phyloP scores from a whole-genome alignment of 2,797 vertebrate genomes.

The Phoeniculus purpureus region DNA sequence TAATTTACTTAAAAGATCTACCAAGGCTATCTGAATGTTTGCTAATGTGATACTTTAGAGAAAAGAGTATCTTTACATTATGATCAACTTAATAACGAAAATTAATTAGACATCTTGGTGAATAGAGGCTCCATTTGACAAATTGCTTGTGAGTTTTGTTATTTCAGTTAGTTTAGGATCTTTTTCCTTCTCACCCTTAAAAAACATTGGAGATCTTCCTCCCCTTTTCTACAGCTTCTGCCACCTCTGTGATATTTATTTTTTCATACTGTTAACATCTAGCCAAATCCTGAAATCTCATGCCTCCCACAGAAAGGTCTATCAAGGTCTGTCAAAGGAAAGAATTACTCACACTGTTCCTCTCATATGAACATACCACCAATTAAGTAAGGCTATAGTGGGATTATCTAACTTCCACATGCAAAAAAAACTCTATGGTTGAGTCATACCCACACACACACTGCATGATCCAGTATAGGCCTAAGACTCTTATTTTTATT shows the following conservation, averaged over 20 bases:
- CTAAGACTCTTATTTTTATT: background rate
- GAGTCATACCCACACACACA: background rate
- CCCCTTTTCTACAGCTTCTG: background rate
- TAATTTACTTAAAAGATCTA: constrained; percentile 22
- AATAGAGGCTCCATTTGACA: constrained; percentile 25
- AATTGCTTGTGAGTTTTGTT: background rate
- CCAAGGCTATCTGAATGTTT: background rate
- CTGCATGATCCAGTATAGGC: background rate
- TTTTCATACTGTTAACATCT: background rate
- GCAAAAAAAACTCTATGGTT: background rate
- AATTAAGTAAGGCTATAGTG: constrained; percentile 23
- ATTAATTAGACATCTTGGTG: constrained; percentile 34
- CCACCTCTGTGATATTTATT: background rate
- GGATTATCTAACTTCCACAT: background rate
- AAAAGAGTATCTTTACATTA: constrained; percentile 42
- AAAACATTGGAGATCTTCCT: background rate
- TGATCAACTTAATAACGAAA: constrained; percentile 27
- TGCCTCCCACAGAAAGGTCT: constrained; percentile 45
- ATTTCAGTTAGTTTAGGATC: background rate
- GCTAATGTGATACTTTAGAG: background rate
- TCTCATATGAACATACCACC: background rate
- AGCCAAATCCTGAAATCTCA: constrained; percentile 6
- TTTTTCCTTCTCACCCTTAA: background rate
- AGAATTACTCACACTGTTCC: constrained; percentile 48
- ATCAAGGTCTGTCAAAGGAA: constrained; percentile 56